These are phyloP conservation scores for Dascillus cervinus DNA, from an alignment of 2,888 invertebrate genomes.

Conservation along the genomic window DNA sequence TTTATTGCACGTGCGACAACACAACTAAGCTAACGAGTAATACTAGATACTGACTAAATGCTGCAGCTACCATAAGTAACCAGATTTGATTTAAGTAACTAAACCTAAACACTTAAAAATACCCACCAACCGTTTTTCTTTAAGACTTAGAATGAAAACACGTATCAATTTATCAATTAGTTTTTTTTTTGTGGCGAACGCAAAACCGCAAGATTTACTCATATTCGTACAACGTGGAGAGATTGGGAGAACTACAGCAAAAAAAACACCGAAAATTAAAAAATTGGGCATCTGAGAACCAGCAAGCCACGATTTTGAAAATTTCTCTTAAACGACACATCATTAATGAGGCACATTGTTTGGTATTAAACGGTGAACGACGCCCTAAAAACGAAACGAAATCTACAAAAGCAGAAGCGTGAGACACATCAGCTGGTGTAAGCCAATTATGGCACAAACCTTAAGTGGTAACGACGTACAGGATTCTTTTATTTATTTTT, in stretches of 20 bases:
- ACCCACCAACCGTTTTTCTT: constrained; percentile 25
- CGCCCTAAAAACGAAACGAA: constrained; percentile 15
- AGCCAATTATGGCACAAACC: no score
- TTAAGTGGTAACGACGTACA: no score
- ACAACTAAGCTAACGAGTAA: constrained; percentile 31
- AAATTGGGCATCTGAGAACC: constrained; percentile 16
- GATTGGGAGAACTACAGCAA: neutral
- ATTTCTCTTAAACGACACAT: constrained; percentile 11
- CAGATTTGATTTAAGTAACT: constrained; percentile 28
- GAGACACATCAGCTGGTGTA: constrained; percentile 4
- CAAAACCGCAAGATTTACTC: constrained; percentile 10
- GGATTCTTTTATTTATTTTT: no score
- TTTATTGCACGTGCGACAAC: constrained; percentile 39
- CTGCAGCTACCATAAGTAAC: constrained; percentile 38
- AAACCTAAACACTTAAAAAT: constrained; percentile 17
- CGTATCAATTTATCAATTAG: no score
- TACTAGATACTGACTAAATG: constrained; percentile 42
- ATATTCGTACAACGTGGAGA: neutral
- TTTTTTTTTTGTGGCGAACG: constrained; percentile 15
- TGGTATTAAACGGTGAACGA: constrained; percentile 22
- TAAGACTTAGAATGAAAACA: constrained; percentile 37
- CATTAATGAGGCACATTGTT: constrained; percentile 24
- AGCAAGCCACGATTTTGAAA: constrained; percentile 18
- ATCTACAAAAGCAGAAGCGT: constrained; percentile 12
- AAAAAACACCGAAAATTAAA: constrained; percentile 4